These are phyloP conservation scores for Endotricha flammealis DNA, from an alignment of 2,888 invertebrate species.

Conservation along the genomic window DNA sequence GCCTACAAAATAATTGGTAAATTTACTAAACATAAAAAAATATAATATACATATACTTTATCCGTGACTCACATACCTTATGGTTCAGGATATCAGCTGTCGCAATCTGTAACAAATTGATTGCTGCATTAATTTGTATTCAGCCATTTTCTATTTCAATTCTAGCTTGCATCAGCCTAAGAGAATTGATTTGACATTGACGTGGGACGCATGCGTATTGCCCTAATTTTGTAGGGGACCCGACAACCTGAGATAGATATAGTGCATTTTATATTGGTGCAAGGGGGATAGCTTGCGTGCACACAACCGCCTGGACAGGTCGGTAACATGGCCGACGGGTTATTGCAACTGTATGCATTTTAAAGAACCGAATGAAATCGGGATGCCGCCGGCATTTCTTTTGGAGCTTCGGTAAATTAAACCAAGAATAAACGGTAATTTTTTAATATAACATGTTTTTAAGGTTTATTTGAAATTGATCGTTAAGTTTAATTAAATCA, in stretches of 20 bases:
- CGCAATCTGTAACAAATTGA: slow-evolving; percentile 39
- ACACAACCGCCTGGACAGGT: slow-evolving; percentile 41
- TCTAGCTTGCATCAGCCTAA: slow-evolving; percentile 70
- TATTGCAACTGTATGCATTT: slow-evolving; percentile 66
- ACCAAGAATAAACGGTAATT: no score
- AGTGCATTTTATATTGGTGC: slow-evolving; percentile 27
- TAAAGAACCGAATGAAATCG: slow-evolving; percentile 35
- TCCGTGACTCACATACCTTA: slow-evolving; percentile 30
- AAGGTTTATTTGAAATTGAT: no score
- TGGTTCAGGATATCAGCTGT: slow-evolving; percentile 25
- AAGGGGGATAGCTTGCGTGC: slow-evolving; percentile 40
- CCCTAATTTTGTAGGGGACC: slow-evolving; percentile 60
- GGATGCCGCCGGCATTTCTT: no score
- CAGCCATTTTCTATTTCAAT: slow-evolving; percentile 32
- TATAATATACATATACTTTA: no score
- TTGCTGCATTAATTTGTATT: slow-evolving; percentile 31
- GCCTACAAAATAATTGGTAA: no score
- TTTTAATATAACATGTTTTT: no score
- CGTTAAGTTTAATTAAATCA: no score
- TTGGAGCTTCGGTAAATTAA: no score
- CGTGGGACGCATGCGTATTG: slow-evolving; percentile 72
- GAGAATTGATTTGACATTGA: slow-evolving; percentile 78
- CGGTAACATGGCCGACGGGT: slow-evolving; percentile 65
- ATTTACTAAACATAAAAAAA: no score
- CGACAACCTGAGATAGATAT: slow-evolving; percentile 35